Conservation (phyloP, 1,140 invertebrate genomes). For the Eulimnadia texana region DNA sequence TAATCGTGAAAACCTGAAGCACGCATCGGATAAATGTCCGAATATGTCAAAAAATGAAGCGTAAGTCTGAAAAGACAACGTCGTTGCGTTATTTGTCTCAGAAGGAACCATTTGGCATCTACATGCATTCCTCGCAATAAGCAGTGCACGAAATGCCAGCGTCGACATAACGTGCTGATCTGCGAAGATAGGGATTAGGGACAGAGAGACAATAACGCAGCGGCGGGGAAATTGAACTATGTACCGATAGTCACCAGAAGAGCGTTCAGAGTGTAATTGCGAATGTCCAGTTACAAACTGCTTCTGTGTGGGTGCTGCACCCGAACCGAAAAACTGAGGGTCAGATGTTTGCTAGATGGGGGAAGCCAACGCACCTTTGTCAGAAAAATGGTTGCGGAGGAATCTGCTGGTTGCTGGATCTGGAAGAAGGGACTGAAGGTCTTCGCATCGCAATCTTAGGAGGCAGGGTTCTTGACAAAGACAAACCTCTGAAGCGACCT, state of each 20-base stretch:
- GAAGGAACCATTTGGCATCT: neutral
- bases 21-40: neutral
- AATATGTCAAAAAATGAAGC: neutral
- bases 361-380: neutral
- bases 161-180: neutral
- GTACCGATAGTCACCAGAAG: neutral
- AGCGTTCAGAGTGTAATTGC: neutral
- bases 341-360: slow-evolving; percentile 4
- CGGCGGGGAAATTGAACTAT: neutral
- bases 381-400: no score
- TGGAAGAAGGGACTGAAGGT: no score
- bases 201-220: neutral
- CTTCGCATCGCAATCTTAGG: no score
- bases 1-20: neutral
- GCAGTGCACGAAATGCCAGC: neutral
- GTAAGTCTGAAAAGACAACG: neutral
- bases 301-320: neutral
- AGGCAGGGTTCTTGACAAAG: no score
- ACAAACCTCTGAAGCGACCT: no score
- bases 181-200: neutral
- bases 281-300: neutral
- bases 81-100: neutral
- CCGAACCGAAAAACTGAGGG: neutral
- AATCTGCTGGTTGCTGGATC: no score
- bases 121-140: neutral